phyloP scores from a whole-genome alignment of 2,113 vertebrate species.

The Coturnix japonica region DNA sequence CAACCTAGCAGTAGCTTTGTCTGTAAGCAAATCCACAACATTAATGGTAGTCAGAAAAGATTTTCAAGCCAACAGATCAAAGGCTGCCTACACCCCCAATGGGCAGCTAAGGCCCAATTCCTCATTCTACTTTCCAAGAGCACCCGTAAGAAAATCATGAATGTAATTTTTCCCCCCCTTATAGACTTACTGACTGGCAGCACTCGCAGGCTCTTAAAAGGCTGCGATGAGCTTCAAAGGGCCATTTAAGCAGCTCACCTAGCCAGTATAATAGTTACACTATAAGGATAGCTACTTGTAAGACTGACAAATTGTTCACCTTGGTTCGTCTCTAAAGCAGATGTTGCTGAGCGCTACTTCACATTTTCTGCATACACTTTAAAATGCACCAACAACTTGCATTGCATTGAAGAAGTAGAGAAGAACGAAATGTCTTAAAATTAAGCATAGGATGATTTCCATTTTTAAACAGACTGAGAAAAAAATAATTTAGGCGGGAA shows the following conservation, averaged over 20 bases:
- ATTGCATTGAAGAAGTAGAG: background rate
- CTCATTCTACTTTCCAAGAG: background rate
- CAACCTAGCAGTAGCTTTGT: background rate
- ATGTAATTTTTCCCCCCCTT: background rate
- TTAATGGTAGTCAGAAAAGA: background rate
- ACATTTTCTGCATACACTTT: background rate
- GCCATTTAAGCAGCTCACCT: background rate
- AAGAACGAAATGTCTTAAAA: background rate
- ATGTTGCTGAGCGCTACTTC: background rate
- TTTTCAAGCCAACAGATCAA: background rate
- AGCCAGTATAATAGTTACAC: background rate
- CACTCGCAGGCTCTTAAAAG: background rate
- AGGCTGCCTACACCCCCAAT: background rate
- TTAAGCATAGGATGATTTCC: background rate
- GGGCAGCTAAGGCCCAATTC: background rate
- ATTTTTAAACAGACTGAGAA: background rate
- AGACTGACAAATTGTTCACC: background rate
- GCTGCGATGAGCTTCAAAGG: background rate
- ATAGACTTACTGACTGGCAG: background rate
- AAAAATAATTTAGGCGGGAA: background rate
- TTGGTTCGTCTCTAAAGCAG: background rate
- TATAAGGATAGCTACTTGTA: background rate
- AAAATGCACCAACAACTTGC: background rate
- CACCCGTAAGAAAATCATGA: background rate
- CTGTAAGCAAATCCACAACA: background rate